Evolutionary conservation across 2,113 vertebrate species (phyloP), one percentile per base, ranked within the genome.

Genomic region (Notothenia rossii): DNA sequence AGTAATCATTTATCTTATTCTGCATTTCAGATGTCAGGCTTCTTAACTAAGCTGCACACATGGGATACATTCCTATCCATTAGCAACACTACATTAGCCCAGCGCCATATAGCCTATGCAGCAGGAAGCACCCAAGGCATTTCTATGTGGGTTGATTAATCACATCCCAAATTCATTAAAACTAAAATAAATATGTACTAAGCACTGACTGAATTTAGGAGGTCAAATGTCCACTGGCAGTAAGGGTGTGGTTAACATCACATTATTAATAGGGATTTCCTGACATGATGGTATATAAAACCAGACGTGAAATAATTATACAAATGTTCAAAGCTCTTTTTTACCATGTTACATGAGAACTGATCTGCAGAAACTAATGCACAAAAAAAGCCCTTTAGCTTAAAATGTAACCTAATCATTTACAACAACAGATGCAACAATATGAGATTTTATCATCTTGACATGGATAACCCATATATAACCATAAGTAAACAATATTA

Each of bases 1-100:
- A 61, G 20, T 51, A 66, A 62, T 74, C 22, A 60, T 12, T 74
- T 29, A 78, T 48, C 53, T 25, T 5, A 53, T 15, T 62, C 43
- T 54, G 40, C 50, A 62, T 55, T 63, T 74, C 63, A 62, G 63
- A 46, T 80, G 51, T n/a, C 69, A 79, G 29, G 29, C 29, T 58
- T 70, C 50, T 50, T 72, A 4, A 40, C 3, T 4, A 33, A 60
- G 25, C 29, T 50, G 46, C n/a, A 48, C 46, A 25, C 25, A 54
- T 40, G 40, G 33, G 60, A 72, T 20, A n/a, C 7, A 65, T 75
- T 40, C 15, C 20, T 8, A 8, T 25, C 18, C 20, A 83, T 62
- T 18, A 68, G 17, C 51, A 72, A 43, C 62, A 61, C 33, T 17
- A 67, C 29, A 61, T 22, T 22, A 22, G 22, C 22, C 22, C 22